phyloP scores from a whole-genome alignment of 2,113 vertebrate genomes.

The Tursiops truncatus region DNA sequence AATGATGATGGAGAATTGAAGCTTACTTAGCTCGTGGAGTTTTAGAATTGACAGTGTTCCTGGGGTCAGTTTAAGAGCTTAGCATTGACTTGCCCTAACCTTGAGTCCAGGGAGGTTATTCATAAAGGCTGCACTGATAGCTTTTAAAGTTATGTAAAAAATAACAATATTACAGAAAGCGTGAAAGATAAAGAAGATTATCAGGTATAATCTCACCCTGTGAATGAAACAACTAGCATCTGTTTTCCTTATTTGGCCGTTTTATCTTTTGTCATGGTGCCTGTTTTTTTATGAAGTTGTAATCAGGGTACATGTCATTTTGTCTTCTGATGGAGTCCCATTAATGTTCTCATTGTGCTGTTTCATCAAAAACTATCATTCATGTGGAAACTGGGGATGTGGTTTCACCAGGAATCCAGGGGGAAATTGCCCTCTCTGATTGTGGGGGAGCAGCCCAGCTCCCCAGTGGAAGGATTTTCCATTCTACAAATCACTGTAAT shows the following conservation, averaged over 20 bases:
- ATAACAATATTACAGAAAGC: background rate
- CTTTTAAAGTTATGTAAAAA: background rate
- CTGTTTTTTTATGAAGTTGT: background rate
- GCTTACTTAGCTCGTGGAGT: background rate
- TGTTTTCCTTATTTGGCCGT: background rate
- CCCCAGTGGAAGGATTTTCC: background rate
- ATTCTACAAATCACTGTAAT: slow-evolving; percentile 38
- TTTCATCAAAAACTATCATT: slow-evolving; percentile 35
- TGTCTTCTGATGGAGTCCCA: background rate
- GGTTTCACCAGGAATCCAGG: slow-evolving; percentile 9
- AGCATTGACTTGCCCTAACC: background rate
- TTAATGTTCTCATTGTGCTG: background rate
- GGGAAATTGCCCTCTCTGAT: background rate
- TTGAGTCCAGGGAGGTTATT: background rate
- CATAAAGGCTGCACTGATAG: background rate
- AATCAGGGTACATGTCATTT: background rate
- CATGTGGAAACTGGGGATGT: background rate
- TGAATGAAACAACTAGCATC: background rate
- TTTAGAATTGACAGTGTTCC: background rate
- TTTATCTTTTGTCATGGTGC: background rate
- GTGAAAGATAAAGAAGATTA: background rate
- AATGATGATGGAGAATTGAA: background rate
- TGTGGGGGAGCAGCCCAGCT: background rate
- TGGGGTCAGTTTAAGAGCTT: background rate
- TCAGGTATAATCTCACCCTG: background rate